Percentiles rank a stretch among this genome's conserved stretches.
Evolutionary conservation across 2,113 vertebrate genomes (phyloP).

Genomic region (Lepus americanus): DNA sequence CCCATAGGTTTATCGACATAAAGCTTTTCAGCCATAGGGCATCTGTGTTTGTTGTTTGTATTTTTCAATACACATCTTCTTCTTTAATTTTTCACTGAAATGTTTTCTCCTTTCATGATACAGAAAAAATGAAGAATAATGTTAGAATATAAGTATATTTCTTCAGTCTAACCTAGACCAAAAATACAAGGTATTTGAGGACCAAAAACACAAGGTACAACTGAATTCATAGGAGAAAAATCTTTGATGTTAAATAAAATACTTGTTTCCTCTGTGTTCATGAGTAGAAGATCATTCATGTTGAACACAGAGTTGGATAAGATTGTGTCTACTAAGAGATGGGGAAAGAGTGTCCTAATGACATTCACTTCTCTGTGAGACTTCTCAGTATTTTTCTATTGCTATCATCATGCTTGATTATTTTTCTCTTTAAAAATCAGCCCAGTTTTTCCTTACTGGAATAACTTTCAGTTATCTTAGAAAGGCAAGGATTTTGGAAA

Average conservation of each 20-base stretch:
- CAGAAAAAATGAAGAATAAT: neutral
- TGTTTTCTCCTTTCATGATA: neutral
- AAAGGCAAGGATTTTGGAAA: neutral
- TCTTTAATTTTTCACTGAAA: neutral
- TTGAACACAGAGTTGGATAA: neutral
- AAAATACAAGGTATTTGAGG: neutral
- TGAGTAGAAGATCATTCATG: neutral
- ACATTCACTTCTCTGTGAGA: neutral
- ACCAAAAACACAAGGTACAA: neutral
- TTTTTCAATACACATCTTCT: neutral
- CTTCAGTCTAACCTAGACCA: neutral
- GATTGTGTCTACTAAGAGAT: neutral
- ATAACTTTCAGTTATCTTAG: neutral
- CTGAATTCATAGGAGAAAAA: neutral
- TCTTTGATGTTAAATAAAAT: neutral
- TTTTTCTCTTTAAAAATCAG: neutral
- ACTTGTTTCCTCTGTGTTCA: neutral
- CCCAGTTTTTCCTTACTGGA: neutral
- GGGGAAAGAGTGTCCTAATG: neutral
- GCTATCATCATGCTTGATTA: neutral
- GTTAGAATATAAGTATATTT: neutral
- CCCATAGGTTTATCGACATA: neutral
- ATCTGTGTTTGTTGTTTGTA: neutral
- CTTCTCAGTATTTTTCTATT: neutral
- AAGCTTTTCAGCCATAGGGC: neutral